Evolutionary conservation across 2,113 vertebrate genomes (phyloP).

Genomic region (Menidia beryllina): DNA sequence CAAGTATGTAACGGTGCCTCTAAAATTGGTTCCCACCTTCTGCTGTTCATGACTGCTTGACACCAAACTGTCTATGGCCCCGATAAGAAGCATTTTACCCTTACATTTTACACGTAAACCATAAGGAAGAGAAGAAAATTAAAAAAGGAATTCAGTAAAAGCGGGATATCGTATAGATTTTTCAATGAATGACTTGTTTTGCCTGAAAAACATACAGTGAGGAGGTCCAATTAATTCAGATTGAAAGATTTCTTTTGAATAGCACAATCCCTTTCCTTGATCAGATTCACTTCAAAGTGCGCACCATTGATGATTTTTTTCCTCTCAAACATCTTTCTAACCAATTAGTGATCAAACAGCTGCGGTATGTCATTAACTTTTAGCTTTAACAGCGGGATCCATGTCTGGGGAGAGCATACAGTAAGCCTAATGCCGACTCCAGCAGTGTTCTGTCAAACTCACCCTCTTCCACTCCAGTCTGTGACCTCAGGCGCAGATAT

Average conservation of each 20-base stretch:
- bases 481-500: constrained; percentile 16
- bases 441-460: constrained; percentile 12
- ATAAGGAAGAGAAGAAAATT: not conserved
- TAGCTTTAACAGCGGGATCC: not conserved
- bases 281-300: not conserved
- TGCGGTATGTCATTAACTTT: not conserved
- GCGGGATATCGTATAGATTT: not conserved
- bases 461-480: constrained; percentile 1
- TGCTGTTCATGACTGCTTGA: not conserved
- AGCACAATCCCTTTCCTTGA: not conserved
- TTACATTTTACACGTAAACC: not conserved
- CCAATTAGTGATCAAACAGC: not conserved
- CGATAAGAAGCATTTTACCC: no score
- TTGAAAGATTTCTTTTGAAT: not conserved
- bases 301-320: not conserved
- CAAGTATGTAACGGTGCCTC: not conserved
- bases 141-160: not conserved
- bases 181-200: not conserved
- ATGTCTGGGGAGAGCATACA: not conserved
- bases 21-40: not conserved
- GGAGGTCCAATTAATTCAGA: not conserved
- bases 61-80: not conserved
- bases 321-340: not conserved
- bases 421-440: constrained; percentile 8
- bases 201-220: not conserved